phyloP scores from a whole-genome alignment of 2,113 vertebrate species.

The Myrmophylax atrothorax region DNA sequence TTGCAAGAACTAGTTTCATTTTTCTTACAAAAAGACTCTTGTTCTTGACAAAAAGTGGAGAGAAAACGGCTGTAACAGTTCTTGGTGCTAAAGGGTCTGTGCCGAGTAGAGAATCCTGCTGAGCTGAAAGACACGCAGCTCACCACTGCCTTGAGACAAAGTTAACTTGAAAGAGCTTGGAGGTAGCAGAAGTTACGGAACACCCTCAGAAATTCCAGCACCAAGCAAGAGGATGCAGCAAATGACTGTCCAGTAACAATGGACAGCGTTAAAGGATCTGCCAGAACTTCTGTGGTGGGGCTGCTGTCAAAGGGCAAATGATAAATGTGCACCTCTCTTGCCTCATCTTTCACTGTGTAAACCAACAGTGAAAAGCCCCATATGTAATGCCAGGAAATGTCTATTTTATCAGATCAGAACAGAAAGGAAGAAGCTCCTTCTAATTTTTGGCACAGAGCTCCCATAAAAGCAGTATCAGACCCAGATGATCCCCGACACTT shows the following conservation, averaged over 20 bases:
- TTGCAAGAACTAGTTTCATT: background rate
- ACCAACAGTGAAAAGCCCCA: background rate
- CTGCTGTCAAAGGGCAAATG: background rate
- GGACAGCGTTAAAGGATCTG: background rate
- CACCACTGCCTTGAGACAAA: background rate
- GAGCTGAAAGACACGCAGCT: background rate
- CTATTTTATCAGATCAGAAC: background rate
- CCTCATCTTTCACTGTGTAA: background rate
- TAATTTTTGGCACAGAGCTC: background rate
- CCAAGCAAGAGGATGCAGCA: background rate
- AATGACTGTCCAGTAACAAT: rapidly evolving
- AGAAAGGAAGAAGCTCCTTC: background rate
- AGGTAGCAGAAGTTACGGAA: background rate
- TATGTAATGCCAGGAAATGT: background rate
- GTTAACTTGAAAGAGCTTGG: background rate
- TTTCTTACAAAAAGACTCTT: background rate
- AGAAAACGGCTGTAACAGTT: background rate
- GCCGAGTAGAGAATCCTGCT: background rate
- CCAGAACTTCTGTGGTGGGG: background rate
- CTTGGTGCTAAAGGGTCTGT: background rate
- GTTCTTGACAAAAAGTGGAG: background rate
- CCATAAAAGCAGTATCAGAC: background rate
- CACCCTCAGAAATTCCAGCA: background rate
- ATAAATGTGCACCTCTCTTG: background rate
- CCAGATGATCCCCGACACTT: background rate